Evolutionary conservation across 2,888 invertebrate species (phyloP).

Genomic region (Galerucella pusilla): DNA sequence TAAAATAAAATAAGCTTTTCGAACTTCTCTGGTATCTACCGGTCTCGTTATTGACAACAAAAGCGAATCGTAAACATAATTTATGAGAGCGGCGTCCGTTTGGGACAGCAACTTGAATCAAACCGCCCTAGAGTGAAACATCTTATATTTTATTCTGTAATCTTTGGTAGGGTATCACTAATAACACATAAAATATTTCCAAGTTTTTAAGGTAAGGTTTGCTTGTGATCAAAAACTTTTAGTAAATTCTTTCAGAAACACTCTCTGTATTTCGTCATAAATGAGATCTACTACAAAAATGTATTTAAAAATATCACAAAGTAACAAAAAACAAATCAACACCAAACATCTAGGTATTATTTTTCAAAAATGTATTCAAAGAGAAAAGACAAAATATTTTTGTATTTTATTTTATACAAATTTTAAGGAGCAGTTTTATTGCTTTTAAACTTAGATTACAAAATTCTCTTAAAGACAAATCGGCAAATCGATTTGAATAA

Average conservation of each 20-base stretch:
- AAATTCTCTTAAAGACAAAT: conserved; percentile 21
- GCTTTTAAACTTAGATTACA: conserved; percentile 35
- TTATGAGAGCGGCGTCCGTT: no score
- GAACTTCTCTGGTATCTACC: no score
- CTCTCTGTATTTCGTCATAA: conserved; percentile 35
- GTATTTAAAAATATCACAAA: conserved; percentile 34
- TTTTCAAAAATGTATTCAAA: conserved; percentile 30
- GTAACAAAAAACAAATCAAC: conserved; percentile 35
- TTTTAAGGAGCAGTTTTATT: conserved; percentile 30
- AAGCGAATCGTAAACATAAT: no score
- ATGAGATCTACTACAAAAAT: conserved; percentile 36
- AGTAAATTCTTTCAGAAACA: conserved; percentile 27
- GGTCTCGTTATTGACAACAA: no score
- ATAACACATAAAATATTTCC: background rate
- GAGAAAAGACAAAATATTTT: conserved; percentile 34
- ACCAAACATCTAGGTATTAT: conserved; percentile 35
- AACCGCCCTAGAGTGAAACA: no score
- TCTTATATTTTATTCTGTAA: no score
- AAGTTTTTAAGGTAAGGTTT: conserved; percentile 13
- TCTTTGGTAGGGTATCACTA: background rate
- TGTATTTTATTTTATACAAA: conserved; percentile 33
- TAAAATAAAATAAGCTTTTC: no score
- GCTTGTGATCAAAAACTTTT: conserved; percentile 10
- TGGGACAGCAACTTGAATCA: no score
- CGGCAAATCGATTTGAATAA: conserved; percentile 1